Evolutionary conservation across 2,797 vertebrate species (phyloP).

Genomic region (Sebastiscus tertius): DNA sequence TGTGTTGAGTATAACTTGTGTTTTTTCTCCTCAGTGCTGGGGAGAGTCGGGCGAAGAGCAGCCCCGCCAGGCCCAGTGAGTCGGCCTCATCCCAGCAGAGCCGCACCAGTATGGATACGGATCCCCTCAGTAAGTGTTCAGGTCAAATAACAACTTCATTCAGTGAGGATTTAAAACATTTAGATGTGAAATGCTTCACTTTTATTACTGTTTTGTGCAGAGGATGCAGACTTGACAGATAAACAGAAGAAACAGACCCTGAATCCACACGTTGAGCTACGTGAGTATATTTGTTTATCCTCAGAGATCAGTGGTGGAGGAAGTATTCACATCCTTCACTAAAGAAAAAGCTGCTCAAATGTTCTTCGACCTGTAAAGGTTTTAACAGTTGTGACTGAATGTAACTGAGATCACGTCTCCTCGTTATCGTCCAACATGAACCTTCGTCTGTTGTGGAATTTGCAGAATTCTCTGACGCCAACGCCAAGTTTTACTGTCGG

Average conservation of each 20-base stretch:
- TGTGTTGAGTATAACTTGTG: not conserved
- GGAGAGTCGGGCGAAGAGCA: conserved; percentile 90
- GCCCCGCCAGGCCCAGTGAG: conserved; percentile 89
- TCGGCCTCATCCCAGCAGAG: conserved; percentile 76
- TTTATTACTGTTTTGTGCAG: conserved; percentile 70
- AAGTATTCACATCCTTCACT: not conserved
- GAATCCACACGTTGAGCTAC: conserved; percentile 96
- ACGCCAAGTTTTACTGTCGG: conserved; percentile 97
- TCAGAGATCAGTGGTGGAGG: not conserved
- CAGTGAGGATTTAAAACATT: not conserved
- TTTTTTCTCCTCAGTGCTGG: conserved; percentile 66
- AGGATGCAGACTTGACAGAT: conserved; percentile 89
- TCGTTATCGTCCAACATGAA: not conserved
- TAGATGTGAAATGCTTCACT: not conserved
- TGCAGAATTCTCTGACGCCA: conserved; percentile 96
- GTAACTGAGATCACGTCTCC: not conserved
- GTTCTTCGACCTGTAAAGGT: not conserved
- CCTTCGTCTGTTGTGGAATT: not conserved
- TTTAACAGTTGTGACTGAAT: not conserved
- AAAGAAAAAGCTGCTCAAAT: not conserved
- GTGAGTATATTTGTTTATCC: conserved; percentile 81
- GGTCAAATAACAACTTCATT: not conserved
- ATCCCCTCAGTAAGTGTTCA: conserved; percentile 83
- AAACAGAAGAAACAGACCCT: conserved; percentile 92
- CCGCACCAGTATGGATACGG: conserved; percentile 81